These are phyloP conservation scores for Takifugu rubripes DNA, from an alignment of 2,797 vertebrate genomes.

Conservation along the genomic window DNA sequence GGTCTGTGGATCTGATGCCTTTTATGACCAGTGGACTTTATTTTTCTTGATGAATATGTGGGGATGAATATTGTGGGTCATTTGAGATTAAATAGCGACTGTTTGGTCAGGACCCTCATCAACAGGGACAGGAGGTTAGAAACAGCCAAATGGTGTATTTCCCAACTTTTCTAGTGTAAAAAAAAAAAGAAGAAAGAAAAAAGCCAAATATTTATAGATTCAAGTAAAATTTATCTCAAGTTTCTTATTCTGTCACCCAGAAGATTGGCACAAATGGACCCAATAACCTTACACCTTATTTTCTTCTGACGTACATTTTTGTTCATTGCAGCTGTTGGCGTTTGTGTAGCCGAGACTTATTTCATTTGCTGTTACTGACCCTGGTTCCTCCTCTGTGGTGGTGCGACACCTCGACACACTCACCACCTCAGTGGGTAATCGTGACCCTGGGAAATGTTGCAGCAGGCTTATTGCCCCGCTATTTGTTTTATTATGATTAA, in stretches of 20 bases:
- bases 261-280: too few relatives aligned
- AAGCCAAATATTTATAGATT: too few relatives aligned
- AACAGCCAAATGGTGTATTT: too few relatives aligned
- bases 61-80: not conserved
- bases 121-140: too few relatives aligned
- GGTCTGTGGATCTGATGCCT: not conserved
- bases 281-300: not conserved
- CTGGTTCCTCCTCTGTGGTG: too few relatives aligned
- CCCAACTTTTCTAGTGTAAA: too few relatives aligned
- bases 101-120: too few relatives aligned
- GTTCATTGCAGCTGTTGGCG: not conserved
- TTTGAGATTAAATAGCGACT: not conserved
- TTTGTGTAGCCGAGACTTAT: not conserved
- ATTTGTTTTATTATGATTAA: not conserved
- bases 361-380: not conserved
- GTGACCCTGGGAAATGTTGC: not conserved
- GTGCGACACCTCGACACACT: too few relatives aligned
- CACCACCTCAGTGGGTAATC: too few relatives aligned
- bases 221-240: too few relatives aligned
- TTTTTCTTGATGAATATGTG: not conserved
- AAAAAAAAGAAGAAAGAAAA: conserved; percentile 39
- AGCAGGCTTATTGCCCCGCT: not conserved
- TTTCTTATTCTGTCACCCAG: too few relatives aligned
- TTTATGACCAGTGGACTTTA: not conserved
- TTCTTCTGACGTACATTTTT: not conserved